A percentile compares a stretch with the other conserved stretches of the same genome.
phyloP scores from a whole-genome alignment of 2,888 invertebrate genomes.

The Aproaerema taeniolella region DNA sequence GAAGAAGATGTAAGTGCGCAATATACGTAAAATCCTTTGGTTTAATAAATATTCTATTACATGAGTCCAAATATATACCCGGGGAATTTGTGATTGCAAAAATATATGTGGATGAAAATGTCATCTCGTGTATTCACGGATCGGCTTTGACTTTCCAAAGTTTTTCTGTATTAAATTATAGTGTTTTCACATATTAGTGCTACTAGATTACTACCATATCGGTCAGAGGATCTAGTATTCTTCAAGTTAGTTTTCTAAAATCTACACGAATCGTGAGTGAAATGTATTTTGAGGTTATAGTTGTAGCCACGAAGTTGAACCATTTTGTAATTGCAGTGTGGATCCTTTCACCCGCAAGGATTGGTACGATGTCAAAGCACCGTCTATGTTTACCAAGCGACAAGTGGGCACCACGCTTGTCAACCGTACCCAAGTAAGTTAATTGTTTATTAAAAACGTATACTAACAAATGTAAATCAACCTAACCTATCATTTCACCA shows the following conservation, averaged over 20 bases:
- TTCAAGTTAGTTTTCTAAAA: too few species aligned
- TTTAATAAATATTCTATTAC: constrained; percentile 24
- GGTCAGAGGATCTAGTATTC: too few species aligned
- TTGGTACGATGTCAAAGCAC: constrained; percentile 99
- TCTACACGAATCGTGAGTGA: too few species aligned
- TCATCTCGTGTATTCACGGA: constrained; percentile 67
- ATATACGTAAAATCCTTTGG: constrained; percentile 46
- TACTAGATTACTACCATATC: too few species aligned
- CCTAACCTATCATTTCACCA: too few species aligned
- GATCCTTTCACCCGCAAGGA: constrained; percentile 99
- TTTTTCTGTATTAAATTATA: too few species aligned
- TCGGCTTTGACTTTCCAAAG: too few species aligned
- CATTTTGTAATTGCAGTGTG: constrained; percentile 79
- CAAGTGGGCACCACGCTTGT: constrained; percentile 99
- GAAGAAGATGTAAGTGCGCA: constrained; percentile 98
- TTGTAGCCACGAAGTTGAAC: constrained; percentile 11
- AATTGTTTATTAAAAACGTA: too few species aligned
- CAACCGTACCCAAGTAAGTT: constrained; percentile 94
- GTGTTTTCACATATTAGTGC: too few species aligned
- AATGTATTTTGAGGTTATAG: constrained; percentile 11
- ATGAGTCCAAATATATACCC: constrained; percentile 10
- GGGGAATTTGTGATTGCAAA: constrained; percentile 38
- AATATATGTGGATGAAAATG: constrained; percentile 50
- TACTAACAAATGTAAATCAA: too few species aligned
- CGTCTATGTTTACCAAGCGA: constrained; percentile 97